Base-by-base conservation (phyloP, 2,797 vertebrate species). In the Heterohyrax brucei region DNA sequence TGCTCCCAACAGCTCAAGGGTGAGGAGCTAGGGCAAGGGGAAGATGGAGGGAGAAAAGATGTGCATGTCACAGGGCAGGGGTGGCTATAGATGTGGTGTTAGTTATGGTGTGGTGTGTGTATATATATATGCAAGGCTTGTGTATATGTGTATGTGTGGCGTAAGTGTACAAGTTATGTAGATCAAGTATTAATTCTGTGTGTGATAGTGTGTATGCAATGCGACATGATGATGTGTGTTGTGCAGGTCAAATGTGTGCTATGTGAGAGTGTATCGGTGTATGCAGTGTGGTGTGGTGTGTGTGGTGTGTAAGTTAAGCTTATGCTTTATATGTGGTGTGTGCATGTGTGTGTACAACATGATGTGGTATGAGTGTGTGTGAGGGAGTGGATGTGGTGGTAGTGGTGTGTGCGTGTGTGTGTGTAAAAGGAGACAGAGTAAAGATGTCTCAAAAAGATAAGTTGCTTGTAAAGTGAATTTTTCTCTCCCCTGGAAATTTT, bases 401-500 rank as follows among this genome's bases (percentile, higher is more conserved):
- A n/a, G n/a, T 16, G 50, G 39, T 46, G 50, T 86, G 39, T 33
- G 14, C 39, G 21, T 12, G 16, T 33, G 53, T 16, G 2, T 70
- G 26, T 24, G 16, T 5, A 28, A 28, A 28, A 30, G 26, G 28
- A 85, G 39, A 30, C 66, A 70, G 73, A 61, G 76, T 19, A n/a
- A 89, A 77, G 73, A 30, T n/a, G 7, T 66, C 82, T 83, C 86
- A 76, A 81, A 10, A 64, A 79, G 92, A 79, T 48, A 89, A 28
- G 10, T 66, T 91, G 30, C 19, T 73, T 90, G 24, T 59, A 84
- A 92, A 66, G 48, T 26, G 62, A 64, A 5, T 68, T 78, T 86
- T 93, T 72, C 87, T 90, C 72, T 70, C 70, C 83, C 61, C 68
- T 62, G 75, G n/a, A 87, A 81, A 89, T 87, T 78, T 88, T 72